These are phyloP conservation scores for Eolophus roseicapilla DNA, from an alignment of 2,113 vertebrate genomes.

Conservation along the genomic window DNA sequence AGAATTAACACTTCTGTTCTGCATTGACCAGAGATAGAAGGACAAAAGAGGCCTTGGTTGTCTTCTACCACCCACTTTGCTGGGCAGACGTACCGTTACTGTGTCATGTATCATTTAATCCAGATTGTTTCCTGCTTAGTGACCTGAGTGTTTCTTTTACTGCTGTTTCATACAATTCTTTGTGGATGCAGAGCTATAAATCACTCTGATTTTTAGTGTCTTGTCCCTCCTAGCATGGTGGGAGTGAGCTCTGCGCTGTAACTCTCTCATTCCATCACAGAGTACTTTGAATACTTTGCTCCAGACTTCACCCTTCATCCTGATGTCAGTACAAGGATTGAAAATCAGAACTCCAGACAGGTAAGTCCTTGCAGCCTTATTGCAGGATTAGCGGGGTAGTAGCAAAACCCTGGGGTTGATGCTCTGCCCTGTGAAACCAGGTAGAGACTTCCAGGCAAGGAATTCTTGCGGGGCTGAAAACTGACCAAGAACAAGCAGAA, in stretches of 20 bases:
- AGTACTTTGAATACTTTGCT: slow-evolving; percentile 98
- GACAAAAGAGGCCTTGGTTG: neutral
- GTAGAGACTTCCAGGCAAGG: neutral
- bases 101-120: fast-evolving
- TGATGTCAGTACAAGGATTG: slow-evolving; percentile 97
- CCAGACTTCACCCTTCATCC: slow-evolving; percentile 98
- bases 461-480: fast-evolving
- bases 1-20: neutral
- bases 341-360: slow-evolving; percentile 98
- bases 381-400: fast-evolving
- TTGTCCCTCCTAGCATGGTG: neutral
- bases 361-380: slow-evolving; percentile 61
- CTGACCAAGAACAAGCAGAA: fast-evolving
- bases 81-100: neutral
- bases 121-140: neutral
- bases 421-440: neutral
- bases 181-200: neutral
- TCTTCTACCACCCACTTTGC: neutral
- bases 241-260: neutral
- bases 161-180: neutral
- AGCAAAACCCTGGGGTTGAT: neutral
- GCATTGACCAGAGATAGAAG: neutral
- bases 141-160: neutral
- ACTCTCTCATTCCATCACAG: slow-evolving; percentile 61
- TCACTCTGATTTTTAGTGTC: neutral